Evolutionary conservation across 2,113 vertebrate species (phyloP).

Genomic region (Gymnobelideus leadbeateri): DNA sequence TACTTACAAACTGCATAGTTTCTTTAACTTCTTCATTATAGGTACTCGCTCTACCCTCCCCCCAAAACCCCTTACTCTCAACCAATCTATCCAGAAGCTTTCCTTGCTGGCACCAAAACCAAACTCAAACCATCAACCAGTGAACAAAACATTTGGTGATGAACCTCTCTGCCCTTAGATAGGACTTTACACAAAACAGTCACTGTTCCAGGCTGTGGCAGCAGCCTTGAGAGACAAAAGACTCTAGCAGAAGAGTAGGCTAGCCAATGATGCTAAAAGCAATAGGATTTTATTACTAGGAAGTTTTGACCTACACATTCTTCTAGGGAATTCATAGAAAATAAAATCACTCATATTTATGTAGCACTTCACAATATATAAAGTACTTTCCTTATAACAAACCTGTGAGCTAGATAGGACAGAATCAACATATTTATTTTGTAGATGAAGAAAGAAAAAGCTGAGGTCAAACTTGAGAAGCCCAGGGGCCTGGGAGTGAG

Average conservation of each 20-base stretch:
- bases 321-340: background rate
- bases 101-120: background rate
- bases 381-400: background rate
- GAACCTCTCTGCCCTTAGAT: background rate
- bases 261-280: background rate
- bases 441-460: background rate
- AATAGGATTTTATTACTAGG: background rate
- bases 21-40: background rate
- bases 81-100: background rate
- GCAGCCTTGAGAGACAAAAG: background rate
- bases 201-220: background rate
- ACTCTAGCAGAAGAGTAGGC: background rate
- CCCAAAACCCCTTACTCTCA: background rate
- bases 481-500: background rate
- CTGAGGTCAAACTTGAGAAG: background rate
- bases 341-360: background rate
- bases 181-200: background rate
- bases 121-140: background rate
- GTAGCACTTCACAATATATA: background rate
- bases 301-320: background rate
- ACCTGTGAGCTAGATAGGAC: background rate
- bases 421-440: background rate
- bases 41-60: background rate
- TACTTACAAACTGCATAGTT: background rate
- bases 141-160: background rate